phyloP scores from a whole-genome alignment of 2,888 invertebrate species.

The Ceramica pisi region DNA sequence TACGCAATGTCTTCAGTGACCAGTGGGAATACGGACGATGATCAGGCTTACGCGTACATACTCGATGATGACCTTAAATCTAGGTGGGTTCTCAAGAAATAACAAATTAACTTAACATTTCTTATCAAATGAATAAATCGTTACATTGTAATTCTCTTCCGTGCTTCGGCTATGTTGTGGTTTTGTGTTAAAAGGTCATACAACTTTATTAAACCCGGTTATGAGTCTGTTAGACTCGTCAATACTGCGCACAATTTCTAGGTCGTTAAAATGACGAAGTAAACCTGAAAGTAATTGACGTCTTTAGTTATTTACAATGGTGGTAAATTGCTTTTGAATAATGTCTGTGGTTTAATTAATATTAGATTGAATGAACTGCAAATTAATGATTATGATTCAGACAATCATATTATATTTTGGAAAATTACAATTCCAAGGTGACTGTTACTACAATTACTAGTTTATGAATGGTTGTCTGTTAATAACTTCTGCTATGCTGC shows the following conservation, averaged over 20 bases:
- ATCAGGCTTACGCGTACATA: constrained; percentile 87
- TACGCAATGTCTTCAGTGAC: constrained; percentile 84
- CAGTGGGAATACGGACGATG: constrained; percentile 85
- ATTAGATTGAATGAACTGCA: constrained; percentile 7
- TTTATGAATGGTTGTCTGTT: no score
- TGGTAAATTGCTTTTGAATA: constrained; percentile 36
- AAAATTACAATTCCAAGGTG: constrained; percentile 14
- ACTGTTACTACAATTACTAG: neutral
- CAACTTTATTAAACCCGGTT: constrained; percentile 60
- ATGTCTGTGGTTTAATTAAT: constrained; percentile 17
- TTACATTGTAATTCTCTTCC: constrained; percentile 54
- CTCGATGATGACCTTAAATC: constrained; percentile 88
- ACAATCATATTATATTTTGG: neutral
- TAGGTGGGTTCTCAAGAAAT: constrained; percentile 76
- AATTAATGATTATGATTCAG: constrained; percentile 14
- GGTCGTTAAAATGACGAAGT: constrained; percentile 53
- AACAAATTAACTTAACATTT: constrained; percentile 33
- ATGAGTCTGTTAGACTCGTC: constrained; percentile 49
- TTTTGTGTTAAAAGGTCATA: constrained; percentile 67
- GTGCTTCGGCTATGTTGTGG: constrained; percentile 55
- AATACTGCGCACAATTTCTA: constrained; percentile 54
- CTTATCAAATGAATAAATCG: constrained; percentile 49
- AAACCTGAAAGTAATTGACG: constrained; percentile 40
- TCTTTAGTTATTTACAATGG: constrained; percentile 34
- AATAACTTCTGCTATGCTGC: no score